Conservation (phyloP, 2,797 vertebrate genomes). For the Valencia hispanica region DNA sequence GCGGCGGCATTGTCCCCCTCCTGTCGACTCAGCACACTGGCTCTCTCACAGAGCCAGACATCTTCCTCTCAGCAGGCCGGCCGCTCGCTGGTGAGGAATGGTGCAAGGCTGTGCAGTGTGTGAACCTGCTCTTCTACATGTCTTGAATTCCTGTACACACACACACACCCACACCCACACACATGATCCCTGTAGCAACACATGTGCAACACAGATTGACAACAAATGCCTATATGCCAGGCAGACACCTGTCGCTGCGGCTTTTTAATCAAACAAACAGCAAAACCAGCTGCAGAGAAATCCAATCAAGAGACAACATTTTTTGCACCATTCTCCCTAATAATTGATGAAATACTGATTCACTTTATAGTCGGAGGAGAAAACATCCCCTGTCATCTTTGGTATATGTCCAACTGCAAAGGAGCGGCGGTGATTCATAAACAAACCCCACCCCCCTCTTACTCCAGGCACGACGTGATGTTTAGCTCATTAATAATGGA, state of each 20-base stretch:
- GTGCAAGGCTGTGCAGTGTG: constrained; percentile 35
- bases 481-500: constrained; percentile 72
- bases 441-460: constrained; percentile 20
- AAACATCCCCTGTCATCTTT: neutral
- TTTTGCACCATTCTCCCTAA: neutral
- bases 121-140: constrained; percentile 37
- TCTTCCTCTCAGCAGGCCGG: constrained; percentile 52
- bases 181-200: constrained; percentile 1
- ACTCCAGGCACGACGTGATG: constrained; percentile 56
- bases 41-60: constrained; percentile 60
- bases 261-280: constrained; percentile 54
- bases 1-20: constrained; percentile 69
- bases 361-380: neutral
- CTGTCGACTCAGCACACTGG: constrained; percentile 70
- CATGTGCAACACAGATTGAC: neutral
- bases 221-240: constrained; percentile 38
- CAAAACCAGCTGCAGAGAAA: constrained; percentile 47
- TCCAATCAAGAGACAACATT: neutral
- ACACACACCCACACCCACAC: neutral
- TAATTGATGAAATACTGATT: neutral
- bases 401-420: constrained; percentile 6
- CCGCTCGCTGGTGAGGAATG: constrained; percentile 38
- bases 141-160: neutral
- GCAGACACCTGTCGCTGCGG: constrained; percentile 50
- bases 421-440: constrained; percentile 20